Percentiles rank a stretch among this genome's conserved stretches.
phyloP scores from a whole-genome alignment of 2,113 vertebrate species.

The Erpornis zantholeuca region DNA sequence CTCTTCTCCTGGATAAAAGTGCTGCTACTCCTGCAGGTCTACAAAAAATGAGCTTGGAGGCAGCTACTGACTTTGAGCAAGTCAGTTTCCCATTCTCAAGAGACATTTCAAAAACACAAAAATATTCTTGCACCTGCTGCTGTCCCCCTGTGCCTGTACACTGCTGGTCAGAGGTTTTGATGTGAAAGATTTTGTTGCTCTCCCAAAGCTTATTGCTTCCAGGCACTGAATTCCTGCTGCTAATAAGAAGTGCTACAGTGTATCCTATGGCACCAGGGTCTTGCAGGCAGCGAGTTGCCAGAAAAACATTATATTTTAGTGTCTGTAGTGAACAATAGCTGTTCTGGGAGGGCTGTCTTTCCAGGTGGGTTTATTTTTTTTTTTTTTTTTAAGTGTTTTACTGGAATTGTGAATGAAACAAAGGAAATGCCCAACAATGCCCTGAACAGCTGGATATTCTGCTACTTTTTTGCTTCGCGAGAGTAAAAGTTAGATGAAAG shows the following conservation, averaged over 20 bases:
- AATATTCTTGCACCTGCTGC: background rate
- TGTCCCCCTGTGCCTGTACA: accelerated
- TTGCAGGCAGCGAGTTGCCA: background rate
- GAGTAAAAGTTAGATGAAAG: conserved; percentile 26
- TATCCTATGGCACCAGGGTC: accelerated
- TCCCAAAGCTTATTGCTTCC: background rate
- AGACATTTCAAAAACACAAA: background rate
- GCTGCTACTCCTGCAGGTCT: background rate
- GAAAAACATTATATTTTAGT: background rate
- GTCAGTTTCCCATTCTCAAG: background rate
- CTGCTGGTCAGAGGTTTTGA: accelerated
- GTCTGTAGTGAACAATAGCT: background rate
- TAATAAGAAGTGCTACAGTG: background rate
- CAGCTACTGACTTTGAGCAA: background rate
- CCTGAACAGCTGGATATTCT: conserved; percentile 17
- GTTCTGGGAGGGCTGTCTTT: background rate
- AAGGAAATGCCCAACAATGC: conserved; percentile 28
- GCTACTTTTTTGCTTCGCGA: background rate
- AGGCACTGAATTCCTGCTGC: background rate
- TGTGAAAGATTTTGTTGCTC: background rate
- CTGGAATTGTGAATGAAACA: conserved; percentile 38
- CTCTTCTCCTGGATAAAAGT: background rate
- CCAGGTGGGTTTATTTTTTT: background rate
- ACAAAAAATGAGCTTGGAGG: background rate
- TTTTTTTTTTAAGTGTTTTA: background rate